A percentile compares a stretch with the other conserved stretches of the same genome.
Evolutionary conservation across 2,113 vertebrate species (phyloP).

Genomic region (Abramis brama): DNA sequence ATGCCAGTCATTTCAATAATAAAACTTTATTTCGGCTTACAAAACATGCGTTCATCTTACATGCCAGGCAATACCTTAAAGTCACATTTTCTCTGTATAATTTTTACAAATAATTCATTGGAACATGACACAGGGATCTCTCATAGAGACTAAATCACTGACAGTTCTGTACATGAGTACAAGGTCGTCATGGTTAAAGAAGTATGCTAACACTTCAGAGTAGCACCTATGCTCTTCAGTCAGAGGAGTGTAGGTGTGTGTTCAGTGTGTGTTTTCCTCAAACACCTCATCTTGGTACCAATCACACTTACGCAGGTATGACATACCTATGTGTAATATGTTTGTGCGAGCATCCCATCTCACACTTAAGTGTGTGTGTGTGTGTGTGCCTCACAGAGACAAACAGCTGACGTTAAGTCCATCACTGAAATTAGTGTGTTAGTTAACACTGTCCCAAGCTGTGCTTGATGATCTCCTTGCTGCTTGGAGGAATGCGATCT

Average conservation of each 20-base stretch:
- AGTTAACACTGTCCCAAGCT: constrained; percentile 82
- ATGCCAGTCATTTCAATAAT: constrained; percentile 35
- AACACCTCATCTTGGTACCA: background rate
- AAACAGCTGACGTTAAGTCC: constrained; percentile 37
- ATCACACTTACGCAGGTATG: constrained; percentile 26
- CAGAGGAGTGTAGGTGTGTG: constrained; percentile 36
- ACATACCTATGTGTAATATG: constrained; percentile 9
- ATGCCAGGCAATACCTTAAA: constrained; percentile 63
- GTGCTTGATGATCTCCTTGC: constrained; percentile 95
- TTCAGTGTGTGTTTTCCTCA: constrained; percentile 7
- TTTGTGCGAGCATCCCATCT: background rate
- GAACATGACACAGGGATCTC: constrained; percentile 81
- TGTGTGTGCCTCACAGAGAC: constrained; percentile 58
- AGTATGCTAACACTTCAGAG: constrained; percentile 42
- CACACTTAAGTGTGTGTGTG: constrained; percentile 4
- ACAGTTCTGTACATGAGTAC: constrained; percentile 76
- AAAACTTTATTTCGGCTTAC: constrained; percentile 64
- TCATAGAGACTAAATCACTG: constrained; percentile 79
- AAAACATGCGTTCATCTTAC: constrained; percentile 66
- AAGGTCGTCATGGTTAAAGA: constrained; percentile 58
- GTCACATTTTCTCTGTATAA: constrained; percentile 60
- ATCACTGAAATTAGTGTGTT: constrained; percentile 16
- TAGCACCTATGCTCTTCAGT: constrained; percentile 49
- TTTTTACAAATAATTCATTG: constrained; percentile 78
- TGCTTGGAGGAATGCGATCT: constrained; percentile 94